These are phyloP conservation scores for Pao palembangensis DNA, from an alignment of 2,113 vertebrate genomes.

Conservation along the genomic window DNA sequence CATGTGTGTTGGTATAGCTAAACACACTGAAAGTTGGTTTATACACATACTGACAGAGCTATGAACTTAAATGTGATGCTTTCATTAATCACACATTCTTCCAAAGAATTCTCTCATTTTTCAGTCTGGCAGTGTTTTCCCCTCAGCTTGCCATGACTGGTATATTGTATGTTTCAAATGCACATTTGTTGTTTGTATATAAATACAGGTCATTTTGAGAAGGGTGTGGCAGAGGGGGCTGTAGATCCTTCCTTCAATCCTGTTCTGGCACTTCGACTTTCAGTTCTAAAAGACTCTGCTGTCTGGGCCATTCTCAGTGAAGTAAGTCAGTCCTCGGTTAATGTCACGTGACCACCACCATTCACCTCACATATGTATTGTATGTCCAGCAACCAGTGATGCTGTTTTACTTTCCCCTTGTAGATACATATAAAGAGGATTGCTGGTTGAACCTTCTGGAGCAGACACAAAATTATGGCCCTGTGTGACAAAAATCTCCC, in stretches of 20 bases:
- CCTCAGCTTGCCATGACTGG: too few species aligned
- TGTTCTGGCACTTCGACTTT: slow-evolving; percentile 86
- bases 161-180: too few species aligned
- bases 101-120: neutral
- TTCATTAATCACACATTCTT: neutral
- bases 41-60: too few species aligned
- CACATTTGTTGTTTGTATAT: neutral
- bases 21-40: neutral
- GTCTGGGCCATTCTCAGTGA: slow-evolving; percentile 98
- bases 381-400: neutral
- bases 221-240: slow-evolving; percentile 86
- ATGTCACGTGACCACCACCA: neutral
- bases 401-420: slow-evolving; percentile 62
- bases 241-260: slow-evolving; percentile 88
- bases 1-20: neutral
- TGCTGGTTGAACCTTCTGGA: slow-evolving; percentile 75
- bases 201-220: slow-evolving; percentile 87
- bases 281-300: slow-evolving; percentile 88
- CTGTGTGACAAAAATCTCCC: slow-evolving; percentile 44
- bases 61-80: neutral
- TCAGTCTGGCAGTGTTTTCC: too few species aligned
- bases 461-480: neutral
- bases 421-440: slow-evolving; percentile 97
- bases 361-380: neutral
- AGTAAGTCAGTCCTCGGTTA: slow-evolving; percentile 69